Conservation (phyloP, 2,888 invertebrate genomes). For the Vesta saturnalis region DNA sequence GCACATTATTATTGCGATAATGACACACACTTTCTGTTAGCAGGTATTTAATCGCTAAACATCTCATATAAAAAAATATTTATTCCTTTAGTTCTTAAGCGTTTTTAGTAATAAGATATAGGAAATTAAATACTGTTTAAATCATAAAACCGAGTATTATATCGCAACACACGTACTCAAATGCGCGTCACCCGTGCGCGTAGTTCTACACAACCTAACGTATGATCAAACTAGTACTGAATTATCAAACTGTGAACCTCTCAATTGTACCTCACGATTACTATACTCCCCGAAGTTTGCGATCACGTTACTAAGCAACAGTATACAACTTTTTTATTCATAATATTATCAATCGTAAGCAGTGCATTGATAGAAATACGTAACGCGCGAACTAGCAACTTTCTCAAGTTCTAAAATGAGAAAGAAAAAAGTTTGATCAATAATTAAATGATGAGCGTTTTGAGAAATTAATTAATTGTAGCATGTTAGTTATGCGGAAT, state of each 20-base stretch:
- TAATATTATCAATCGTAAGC: constrained; percentile 9
- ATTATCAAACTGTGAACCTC: constrained; percentile 32
- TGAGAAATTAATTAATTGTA: too few relatives aligned
- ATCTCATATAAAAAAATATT: too few relatives aligned
- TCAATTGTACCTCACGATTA: constrained; percentile 22
- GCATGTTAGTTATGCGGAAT: too few relatives aligned
- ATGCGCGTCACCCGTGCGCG: constrained; percentile 31
- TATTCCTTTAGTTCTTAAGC: too few relatives aligned
- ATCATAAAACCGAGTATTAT: background rate
- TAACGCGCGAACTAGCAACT: too few relatives aligned
- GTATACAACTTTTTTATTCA: constrained; percentile 20
- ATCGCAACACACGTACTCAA: constrained; percentile 29
- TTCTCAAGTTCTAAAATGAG: too few relatives aligned
- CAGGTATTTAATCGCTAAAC: constrained; percentile 14
- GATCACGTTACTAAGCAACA: constrained; percentile 35
- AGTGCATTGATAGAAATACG: too few relatives aligned
- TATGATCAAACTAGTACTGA: constrained; percentile 25
- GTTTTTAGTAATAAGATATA: too few relatives aligned
- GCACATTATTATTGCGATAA: constrained; percentile 24
- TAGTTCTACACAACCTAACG: constrained; percentile 9
- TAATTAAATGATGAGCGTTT: too few relatives aligned
- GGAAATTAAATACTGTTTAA: background rate
- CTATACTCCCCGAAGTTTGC: constrained; percentile 21
- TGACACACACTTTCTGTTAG: constrained; percentile 1
- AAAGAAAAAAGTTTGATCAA: too few relatives aligned